phyloP scores from a whole-genome alignment of 2,797 vertebrate genomes.

The Cryptoprocta ferox region DNA sequence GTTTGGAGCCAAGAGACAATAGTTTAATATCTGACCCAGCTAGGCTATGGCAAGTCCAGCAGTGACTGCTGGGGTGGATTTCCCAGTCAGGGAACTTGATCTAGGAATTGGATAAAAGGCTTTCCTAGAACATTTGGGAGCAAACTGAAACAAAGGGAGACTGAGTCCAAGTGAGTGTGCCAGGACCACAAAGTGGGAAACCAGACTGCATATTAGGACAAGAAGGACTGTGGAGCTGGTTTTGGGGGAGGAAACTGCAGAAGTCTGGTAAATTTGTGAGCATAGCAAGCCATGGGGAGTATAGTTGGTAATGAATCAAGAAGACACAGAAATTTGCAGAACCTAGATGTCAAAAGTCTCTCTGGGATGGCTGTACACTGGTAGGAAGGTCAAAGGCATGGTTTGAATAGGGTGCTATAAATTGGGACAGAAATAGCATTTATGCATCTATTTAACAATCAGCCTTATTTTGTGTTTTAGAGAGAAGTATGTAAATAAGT shows the following conservation, averaged over 20 bases:
- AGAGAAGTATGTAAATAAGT: not conserved
- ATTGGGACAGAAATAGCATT: not conserved
- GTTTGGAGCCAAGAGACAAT: not conserved
- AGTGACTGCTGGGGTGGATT: not conserved
- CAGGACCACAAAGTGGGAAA: slow-evolving; percentile 1
- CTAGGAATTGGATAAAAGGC: not conserved
- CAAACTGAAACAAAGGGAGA: slow-evolving; percentile 24
- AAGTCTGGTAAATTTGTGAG: not conserved
- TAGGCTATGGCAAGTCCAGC: not conserved
- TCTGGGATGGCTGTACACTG: not conserved
- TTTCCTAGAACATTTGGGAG: slow-evolving; percentile 46
- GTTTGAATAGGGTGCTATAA: not conserved
- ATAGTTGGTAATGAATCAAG: not conserved
- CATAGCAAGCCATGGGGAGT: not conserved
- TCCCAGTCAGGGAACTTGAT: not conserved
- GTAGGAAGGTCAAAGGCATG: not conserved
- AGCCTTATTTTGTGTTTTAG: slow-evolving; percentile 18
- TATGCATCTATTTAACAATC: not conserved
- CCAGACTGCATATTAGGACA: not conserved
- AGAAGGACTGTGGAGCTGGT: not conserved
- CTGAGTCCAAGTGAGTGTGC: not conserved
- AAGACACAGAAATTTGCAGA: not conserved
- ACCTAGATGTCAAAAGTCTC: not conserved
- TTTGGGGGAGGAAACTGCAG: not conserved
- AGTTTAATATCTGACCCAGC: slow-evolving; percentile 32